Evolutionary conservation across 2,797 vertebrate genomes (phyloP).

Genomic region (Poecilia wingei): DNA sequence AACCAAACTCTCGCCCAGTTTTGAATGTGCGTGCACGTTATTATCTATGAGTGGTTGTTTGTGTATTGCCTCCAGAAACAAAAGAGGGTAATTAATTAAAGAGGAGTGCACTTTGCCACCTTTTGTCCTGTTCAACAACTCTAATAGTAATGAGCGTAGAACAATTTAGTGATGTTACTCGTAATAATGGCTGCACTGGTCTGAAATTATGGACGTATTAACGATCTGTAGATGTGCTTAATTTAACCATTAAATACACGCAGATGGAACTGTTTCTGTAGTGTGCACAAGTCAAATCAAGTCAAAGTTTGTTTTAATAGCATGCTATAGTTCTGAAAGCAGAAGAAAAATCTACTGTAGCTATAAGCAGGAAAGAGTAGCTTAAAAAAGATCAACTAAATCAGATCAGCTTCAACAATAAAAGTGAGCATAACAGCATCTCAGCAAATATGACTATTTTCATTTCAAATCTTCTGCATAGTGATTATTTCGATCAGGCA

Average conservation of each 20-base stretch:
- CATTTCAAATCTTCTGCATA: background rate
- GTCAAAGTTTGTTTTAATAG: background rate
- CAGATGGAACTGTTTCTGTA: conserved; percentile 24
- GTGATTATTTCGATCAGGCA: background rate
- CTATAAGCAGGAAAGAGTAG: background rate
- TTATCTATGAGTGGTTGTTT: conserved; percentile 41
- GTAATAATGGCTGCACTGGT: conserved; percentile 59
- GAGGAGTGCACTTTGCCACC: conserved; percentile 71
- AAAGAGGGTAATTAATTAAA: conserved; percentile 80
- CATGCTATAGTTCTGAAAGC: background rate
- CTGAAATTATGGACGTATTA: conserved; percentile 51
- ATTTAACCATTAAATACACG: conserved; percentile 34
- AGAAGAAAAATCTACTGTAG: background rate
- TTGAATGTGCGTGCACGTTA: conserved; percentile 40
- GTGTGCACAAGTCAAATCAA: background rate
- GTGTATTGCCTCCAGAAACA: conserved; percentile 67
- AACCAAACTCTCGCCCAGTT: conserved; percentile 58
- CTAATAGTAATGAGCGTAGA: conserved; percentile 56
- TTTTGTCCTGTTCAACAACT: conserved; percentile 73
- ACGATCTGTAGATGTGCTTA: conserved; percentile 32
- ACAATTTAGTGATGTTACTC: conserved; percentile 67
- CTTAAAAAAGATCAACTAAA: background rate
- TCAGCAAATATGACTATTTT: background rate
- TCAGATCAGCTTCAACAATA: background rate
- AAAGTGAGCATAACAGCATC: background rate